These are phyloP conservation scores for Triplophysa siluroides DNA, from an alignment of 2,113 vertebrate genomes.

Conservation along the genomic window DNA sequence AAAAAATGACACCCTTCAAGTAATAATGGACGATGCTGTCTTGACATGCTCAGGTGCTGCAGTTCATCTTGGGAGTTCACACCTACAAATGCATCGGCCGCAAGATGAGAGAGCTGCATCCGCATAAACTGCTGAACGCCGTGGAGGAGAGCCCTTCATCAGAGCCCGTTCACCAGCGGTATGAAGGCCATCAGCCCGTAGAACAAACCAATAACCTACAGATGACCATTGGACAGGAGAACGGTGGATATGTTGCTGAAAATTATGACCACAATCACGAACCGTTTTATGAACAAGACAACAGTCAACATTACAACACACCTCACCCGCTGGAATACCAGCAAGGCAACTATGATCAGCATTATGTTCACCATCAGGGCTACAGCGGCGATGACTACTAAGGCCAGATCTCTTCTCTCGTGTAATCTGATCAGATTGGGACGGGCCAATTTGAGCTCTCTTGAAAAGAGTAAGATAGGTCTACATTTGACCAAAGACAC, in stretches of 20 bases:
- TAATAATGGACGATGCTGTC: neutral
- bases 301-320: neutral
- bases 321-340: neutral
- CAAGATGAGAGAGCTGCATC: slow-evolving; percentile 17
- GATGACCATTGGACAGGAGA: neutral
- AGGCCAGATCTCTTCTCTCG: neutral
- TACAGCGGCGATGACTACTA: slow-evolving; percentile 17
- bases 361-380: slow-evolving; percentile 9
- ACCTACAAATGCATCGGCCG: slow-evolving; percentile 26
- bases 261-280: slow-evolving; percentile 7
- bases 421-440: slow-evolving; percentile 12
- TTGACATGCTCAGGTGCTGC: slow-evolving; percentile 41
- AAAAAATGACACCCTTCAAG: neutral
- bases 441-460: slow-evolving; percentile 2
- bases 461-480: neutral
- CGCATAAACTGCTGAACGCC: slow-evolving; percentile 27
- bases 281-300: neutral
- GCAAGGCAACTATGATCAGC: slow-evolving; percentile 8
- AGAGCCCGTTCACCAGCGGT: neutral
- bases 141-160: slow-evolving; percentile 18
- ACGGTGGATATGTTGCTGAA: neutral
- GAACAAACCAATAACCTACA: neutral
- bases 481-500: slow-evolving; percentile 17
- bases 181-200: slow-evolving; percentile 7
- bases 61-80: slow-evolving; percentile 41